Percentiles rank a stretch among this genome's conserved stretches.
phyloP scores from a whole-genome alignment of 2,797 vertebrate species.

The Clarias fuscus region DNA sequence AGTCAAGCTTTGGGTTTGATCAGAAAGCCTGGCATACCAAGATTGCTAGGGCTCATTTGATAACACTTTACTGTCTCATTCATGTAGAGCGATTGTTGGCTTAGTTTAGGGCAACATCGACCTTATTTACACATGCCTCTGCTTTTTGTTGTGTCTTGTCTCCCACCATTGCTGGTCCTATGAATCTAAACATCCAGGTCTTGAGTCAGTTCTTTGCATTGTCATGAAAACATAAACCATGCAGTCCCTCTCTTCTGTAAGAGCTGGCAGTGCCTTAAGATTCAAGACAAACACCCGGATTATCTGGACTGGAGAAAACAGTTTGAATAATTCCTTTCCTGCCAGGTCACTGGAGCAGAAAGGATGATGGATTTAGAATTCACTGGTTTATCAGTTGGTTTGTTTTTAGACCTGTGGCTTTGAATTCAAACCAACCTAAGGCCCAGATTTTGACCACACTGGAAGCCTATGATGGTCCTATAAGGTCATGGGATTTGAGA shows the following conservation, averaged over 20 bases:
- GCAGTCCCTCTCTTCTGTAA: background rate
- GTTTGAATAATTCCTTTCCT: slow-evolving; percentile 7
- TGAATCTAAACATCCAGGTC: slow-evolving; percentile 39
- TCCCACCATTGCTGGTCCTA: slow-evolving; percentile 30
- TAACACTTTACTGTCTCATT: slow-evolving; percentile 46
- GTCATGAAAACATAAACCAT: slow-evolving; percentile 33
- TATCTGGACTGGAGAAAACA: slow-evolving; percentile 5
- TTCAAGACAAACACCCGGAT: slow-evolving; percentile 9
- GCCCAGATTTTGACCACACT: background rate
- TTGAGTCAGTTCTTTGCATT: slow-evolving; percentile 26
- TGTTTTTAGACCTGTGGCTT: background rate
- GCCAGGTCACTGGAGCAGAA: background rate
- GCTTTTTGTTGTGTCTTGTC: slow-evolving; percentile 60
- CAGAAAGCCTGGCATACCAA: slow-evolving; percentile 26
- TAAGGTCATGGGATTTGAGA: slow-evolving; percentile 5
- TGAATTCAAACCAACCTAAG: slow-evolving; percentile 17
- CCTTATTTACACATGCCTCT: slow-evolving; percentile 52
- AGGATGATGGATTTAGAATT: slow-evolving; percentile 1
- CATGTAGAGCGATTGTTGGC: slow-evolving; percentile 51
- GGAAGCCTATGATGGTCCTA: background rate
- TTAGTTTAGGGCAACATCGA: slow-evolving; percentile 61
- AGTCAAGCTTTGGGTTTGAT: slow-evolving; percentile 32
- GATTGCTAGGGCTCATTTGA: slow-evolving; percentile 60
- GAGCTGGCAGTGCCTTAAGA: slow-evolving; percentile 28
- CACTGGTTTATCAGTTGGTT: slow-evolving; percentile 20